Evolutionary conservation across 2,888 invertebrate genomes (phyloP).

Genomic region (Polietes domitor): DNA sequence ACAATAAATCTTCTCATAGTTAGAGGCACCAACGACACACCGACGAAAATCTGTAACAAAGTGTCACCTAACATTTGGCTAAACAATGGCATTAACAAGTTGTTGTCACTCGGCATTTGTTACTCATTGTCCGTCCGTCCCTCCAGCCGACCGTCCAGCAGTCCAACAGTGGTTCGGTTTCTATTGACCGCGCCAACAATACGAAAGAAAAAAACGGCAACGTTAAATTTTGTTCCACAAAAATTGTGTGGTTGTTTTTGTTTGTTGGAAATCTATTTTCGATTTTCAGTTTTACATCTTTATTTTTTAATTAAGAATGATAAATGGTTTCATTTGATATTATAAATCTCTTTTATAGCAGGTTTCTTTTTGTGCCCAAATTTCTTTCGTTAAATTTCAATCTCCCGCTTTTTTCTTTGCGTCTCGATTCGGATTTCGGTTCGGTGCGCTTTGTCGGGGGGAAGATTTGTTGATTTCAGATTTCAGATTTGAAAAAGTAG

Average conservation of each 20-base stretch:
- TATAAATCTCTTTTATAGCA: constrained; percentile 78
- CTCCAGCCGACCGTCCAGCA: neutral
- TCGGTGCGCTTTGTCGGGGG: neutral
- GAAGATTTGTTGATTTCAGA: neutral
- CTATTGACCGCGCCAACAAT: constrained; percentile 3
- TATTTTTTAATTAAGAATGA: constrained; percentile 79
- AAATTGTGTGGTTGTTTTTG: neutral
- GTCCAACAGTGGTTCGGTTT: neutral
- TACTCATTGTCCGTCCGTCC: neutral
- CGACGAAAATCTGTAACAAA: constrained; percentile 57
- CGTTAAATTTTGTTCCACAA: constrained; percentile 7
- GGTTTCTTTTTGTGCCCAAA: constrained; percentile 57
- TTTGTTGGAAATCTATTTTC: constrained; percentile 1
- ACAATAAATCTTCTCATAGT: constrained; percentile 51
- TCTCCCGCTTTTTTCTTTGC: neutral
- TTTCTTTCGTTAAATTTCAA: constrained; percentile 9
- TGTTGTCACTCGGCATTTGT: constrained; percentile 6
- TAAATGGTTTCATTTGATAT: constrained; percentile 77
- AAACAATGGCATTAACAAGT: constrained; percentile 50
- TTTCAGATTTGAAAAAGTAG: neutral
- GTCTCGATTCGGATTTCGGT: neutral
- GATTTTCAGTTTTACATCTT: constrained; percentile 50
- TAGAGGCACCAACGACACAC: neutral
- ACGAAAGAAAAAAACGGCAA: constrained; percentile 27
- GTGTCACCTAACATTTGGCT: constrained; percentile 47